Evolutionary conservation across 2,797 vertebrate species (phyloP), one percentile per base, ranked within the genome.

Genomic region (Brachymystax lenok): DNA sequence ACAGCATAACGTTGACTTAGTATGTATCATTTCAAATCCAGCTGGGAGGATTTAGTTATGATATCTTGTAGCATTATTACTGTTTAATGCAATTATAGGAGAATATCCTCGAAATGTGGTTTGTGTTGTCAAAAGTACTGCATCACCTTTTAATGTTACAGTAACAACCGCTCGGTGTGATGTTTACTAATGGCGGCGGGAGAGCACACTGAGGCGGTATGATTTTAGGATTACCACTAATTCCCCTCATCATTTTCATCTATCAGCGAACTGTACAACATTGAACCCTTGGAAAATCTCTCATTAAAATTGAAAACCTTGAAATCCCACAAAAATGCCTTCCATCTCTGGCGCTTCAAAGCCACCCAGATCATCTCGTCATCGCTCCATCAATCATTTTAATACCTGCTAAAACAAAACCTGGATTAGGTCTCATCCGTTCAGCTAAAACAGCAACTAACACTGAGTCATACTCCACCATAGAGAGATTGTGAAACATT

Each of bases 341-440:
- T 68, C 17, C 27, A 16, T 30, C 24, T 24, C 63, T 5, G 63
- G 27, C 0, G 16, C 30, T 30, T 68, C 66, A 68, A 35, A 68
- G 28, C 30, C 4, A 27, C 24, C 27, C 5, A 0, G 21, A 30
- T 68, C 66, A 33, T 68, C 28, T 30, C 64, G 33, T 68, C 66
- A 68, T 33, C 14, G 5, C 66, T 68, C 28, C 66, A 33, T 68
- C 66, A 27, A 30, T 68, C 16, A 33, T 68, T 35, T 35, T 68
- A 68, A 68, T 68, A 68, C 28, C 66, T 14, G 30, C 30, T 13
- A 13, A 33, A 68, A 68, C 66, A 68, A 68, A 35, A 68, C 66
- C 59, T 5, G 30, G 66, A 68, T 68, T 30, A 35, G 30, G 30
- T 30, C 6, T 12, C 27, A 17, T 33, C 66, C 66, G 14, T 30